Base-by-base conservation (phyloP, 64 coral and sea anemone species). In the Montipora capricornis region DNA sequence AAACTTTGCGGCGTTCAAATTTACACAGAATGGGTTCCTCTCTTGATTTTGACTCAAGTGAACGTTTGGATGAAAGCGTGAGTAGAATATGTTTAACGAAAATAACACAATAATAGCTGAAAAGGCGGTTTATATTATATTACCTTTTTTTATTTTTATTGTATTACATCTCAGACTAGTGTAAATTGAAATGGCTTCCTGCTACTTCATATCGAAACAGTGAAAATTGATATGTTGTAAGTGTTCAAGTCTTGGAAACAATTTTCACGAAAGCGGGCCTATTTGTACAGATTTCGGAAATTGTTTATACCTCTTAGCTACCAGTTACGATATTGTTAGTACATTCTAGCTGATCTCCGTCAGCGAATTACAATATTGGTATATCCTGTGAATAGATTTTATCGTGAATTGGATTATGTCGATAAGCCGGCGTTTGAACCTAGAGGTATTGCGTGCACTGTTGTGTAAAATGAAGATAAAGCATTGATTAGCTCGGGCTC, bases 21-120 rank as follows among this genome's bases (percentile, higher is more conserved):
- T 37, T 86, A 50, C 82, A 20, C 5, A 71, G 82, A 22, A 70
- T n/a, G 16, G 60, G 81, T 26, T 15, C 12, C 62, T 48, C 81
- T 58, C 59, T 68, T 16, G 81, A 84, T 84, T 8, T 68, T 2
- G 60, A 6, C 26, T 44, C 55, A 59, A 84, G 49, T 24, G 82
- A 86, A 13, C 82, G 66, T 16, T 49, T 86, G 66, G 82, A 86
- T 10, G 82, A 86, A 50, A 86, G 82, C 17, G 82, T 86, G 68
- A 86, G 82, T 86, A 86, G 47, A 78, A 48, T 19, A 17, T 1
- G 8, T 19, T 3, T 49, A 3, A 5, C 4, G 26, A 77, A 47
- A 77, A 76, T 76, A 15, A 45, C 24, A 44, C 20, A 5, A 46
- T 76, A 14, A 76, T 46, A 76, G 44, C 24, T 13, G 8, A 9